phyloP scores from a whole-genome alignment of 1,140 invertebrate species.

The Ceratoteleas bidentatus region DNA sequence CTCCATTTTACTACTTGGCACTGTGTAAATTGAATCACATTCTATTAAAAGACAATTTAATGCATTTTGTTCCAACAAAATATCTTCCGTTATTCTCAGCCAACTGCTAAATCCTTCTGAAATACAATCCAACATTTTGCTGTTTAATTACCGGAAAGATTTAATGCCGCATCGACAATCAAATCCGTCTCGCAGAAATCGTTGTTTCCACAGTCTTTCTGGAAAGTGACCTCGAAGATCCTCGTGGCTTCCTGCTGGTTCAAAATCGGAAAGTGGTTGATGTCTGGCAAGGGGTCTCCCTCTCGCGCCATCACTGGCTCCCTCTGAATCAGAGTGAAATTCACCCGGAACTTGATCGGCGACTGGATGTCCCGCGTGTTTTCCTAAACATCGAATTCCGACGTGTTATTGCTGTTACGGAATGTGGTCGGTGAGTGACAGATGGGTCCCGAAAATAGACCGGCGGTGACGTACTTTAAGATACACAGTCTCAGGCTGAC shows the following conservation, averaged over 20 bases:
- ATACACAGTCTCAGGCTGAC: slow-evolving; percentile 89
- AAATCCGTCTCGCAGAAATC: slow-evolving; percentile 94
- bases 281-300: slow-evolving; percentile 85
- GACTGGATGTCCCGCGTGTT: slow-evolving; percentile 92
- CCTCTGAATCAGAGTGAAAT: slow-evolving; percentile 89
- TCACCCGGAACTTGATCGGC: slow-evolving; percentile 91
- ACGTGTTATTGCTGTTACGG: too few relatives aligned
- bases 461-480: slow-evolving; percentile 84
- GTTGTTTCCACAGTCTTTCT: slow-evolving; percentile 95
- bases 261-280: slow-evolving; percentile 92
- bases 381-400: slow-evolving; percentile 79
- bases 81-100: too few relatives aligned
- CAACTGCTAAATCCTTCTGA: too few relatives aligned
- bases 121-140: too few relatives aligned
- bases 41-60: too few relatives aligned
- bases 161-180: slow-evolving; percentile 85
- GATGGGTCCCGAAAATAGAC: neutral
- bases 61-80: too few relatives aligned
- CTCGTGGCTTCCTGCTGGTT: slow-evolving; percentile 92
- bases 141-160: slow-evolving; percentile 81
- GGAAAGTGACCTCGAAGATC: slow-evolving; percentile 92
- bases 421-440: too few relatives aligned
- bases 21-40: too few relatives aligned
- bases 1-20: neutral
- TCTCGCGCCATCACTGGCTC: slow-evolving; percentile 82